phyloP scores from a whole-genome alignment of 2,888 invertebrate genomes.

The Drosophila merina region DNA sequence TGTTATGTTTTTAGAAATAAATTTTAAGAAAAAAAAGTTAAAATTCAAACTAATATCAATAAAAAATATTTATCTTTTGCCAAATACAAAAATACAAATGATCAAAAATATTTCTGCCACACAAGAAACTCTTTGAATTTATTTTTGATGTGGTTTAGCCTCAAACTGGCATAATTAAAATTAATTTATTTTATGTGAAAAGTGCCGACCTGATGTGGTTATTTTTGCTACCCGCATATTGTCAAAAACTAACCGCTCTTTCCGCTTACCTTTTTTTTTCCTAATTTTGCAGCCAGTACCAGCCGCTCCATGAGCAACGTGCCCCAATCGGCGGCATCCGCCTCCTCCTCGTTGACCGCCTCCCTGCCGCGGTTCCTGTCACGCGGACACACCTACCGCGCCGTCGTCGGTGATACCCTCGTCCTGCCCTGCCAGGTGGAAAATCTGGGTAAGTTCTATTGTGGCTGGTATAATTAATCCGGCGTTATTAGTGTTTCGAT shows the following conservation, averaged over 20 bases:
- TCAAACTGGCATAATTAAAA: neutral
- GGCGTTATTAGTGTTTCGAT: constrained; percentile 55
- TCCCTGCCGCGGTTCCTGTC: constrained; percentile 88
- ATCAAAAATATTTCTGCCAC: neutral
- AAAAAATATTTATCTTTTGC: too few species aligned
- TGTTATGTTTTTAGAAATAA: too few species aligned
- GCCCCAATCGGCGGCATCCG: constrained; percentile 52
- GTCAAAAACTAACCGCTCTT: constrained; percentile 10
- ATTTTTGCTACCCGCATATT: constrained; percentile 5
- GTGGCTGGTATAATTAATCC: constrained; percentile 58
- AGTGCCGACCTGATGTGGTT: neutral
- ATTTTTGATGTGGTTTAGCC: neutral
- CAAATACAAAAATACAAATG: neutral
- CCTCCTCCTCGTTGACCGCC: constrained; percentile 64
- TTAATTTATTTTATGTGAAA: neutral
- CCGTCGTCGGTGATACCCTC: constrained; percentile 91
- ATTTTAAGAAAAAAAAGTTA: too few species aligned
- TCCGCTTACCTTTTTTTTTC: neutral
- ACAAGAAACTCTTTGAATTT: neutral
- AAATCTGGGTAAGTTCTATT: constrained; percentile 88
- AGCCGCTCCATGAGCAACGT: constrained; percentile 79
- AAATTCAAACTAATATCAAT: too few species aligned
- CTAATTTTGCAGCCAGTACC: constrained; percentile 70
- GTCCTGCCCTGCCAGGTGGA: constrained; percentile 92
- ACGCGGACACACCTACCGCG: constrained; percentile 90